These are phyloP conservation scores for Nymphalis c-album DNA, from an alignment of 2,888 invertebrate genomes.

Conservation along the genomic window DNA sequence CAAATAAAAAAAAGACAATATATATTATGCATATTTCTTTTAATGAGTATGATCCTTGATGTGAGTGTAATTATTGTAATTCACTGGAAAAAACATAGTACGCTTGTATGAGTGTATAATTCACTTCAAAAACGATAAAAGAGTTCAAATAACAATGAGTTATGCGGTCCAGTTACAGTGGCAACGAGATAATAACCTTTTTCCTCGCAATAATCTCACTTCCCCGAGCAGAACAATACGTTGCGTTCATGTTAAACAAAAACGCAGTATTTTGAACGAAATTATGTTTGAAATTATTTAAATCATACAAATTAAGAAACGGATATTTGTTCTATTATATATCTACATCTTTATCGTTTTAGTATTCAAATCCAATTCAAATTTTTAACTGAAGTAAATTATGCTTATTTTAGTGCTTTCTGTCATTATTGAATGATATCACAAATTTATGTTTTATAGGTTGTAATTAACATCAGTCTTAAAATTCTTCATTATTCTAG, in stretches of 20 bases:
- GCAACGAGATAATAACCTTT: constrained; percentile 2
- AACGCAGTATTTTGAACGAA: not conserved
- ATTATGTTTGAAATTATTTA: not conserved
- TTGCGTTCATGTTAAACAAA: not conserved
- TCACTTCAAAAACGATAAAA: constrained; percentile 2
- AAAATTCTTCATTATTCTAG: no score
- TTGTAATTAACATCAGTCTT: no score
- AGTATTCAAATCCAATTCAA: no score
- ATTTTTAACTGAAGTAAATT: no score
- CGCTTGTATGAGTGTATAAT: not conserved
- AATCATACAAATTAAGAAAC: not conserved
- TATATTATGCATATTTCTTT: no score
- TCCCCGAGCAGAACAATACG: not conserved
- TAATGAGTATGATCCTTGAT: no score
- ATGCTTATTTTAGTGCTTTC: no score
- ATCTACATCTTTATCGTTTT: not conserved
- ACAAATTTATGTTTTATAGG: no score
- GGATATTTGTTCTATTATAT: not conserved
- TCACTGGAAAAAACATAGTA: no score
- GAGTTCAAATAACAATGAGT: not conserved
- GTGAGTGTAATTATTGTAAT: no score
- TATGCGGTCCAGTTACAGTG: not conserved
- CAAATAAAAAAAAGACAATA: no score
- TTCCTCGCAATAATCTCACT: constrained; percentile 3
- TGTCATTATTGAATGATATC: no score